phyloP scores from a whole-genome alignment of 2,113 vertebrate species.

The Lates calcarifer region DNA sequence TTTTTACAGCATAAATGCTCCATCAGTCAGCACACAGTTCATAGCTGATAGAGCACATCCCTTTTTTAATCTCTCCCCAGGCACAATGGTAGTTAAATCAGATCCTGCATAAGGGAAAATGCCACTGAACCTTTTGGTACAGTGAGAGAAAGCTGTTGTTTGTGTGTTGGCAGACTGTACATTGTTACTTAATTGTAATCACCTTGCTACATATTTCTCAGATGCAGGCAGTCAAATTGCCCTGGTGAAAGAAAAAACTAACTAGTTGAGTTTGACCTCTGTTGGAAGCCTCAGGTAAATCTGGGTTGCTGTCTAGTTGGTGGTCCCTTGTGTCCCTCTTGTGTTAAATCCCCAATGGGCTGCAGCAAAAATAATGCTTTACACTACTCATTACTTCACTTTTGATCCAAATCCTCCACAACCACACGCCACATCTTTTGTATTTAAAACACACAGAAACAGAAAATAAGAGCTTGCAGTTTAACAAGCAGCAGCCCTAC shows the following conservation, averaged over 20 bases:
- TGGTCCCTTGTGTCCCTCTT: too few relatives aligned
- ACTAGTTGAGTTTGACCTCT: neutral
- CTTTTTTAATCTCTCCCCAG: conserved; percentile 58
- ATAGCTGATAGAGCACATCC: conserved; percentile 51
- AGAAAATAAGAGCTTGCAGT: too few relatives aligned
- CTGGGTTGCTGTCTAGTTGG: neutral
- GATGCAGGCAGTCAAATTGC: too few relatives aligned
- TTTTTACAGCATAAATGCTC: conserved; percentile 70
- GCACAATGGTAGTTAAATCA: conserved; percentile 25
- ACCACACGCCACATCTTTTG: too few relatives aligned
- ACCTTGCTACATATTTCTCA: neutral
- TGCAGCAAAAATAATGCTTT: too few relatives aligned
- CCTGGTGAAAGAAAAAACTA: neutral
- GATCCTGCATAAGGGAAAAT: neutral
- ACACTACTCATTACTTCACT: too few relatives aligned
- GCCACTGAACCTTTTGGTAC: neutral
- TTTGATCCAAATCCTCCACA: too few relatives aligned
- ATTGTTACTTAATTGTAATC: neutral
- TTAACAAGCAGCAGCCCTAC: too few relatives aligned
- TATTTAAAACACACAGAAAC: too few relatives aligned
- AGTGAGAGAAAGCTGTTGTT: neutral
- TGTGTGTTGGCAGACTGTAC: neutral
- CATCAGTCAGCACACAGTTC: conserved; percentile 69
- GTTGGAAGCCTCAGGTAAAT: neutral
- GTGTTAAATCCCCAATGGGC: too few relatives aligned